Percentiles rank a stretch among this genome's conserved stretches.
Conservation (phyloP, 2,113 vertebrate genomes). For the Coracopsis vasa region DNA sequence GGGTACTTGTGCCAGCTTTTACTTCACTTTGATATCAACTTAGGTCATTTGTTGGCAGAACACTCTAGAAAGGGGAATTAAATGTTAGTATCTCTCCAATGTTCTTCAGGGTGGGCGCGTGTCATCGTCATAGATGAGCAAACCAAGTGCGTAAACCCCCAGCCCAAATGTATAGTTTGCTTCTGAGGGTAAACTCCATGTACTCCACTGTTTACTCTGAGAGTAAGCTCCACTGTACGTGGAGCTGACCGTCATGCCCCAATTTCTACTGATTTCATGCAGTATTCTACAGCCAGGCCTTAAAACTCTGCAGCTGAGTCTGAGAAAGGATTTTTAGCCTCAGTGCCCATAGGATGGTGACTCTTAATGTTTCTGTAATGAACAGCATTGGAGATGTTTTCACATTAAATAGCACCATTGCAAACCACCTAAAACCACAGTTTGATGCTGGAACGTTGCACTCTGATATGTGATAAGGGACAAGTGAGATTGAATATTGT, state of each 20-base stretch:
- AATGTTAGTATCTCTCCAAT: fast-evolving
- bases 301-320: fast-evolving
- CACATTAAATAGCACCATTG: not conserved
- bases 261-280: not conserved
- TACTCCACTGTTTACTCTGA: not conserved
- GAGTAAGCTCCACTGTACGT: not conserved
- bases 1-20: not conserved
- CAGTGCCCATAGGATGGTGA: not conserved
- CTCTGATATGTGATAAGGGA: not conserved
- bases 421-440: not conserved
- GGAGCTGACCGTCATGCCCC: not conserved
- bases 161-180: not conserved
- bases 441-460: not conserved
- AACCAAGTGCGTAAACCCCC: not conserved
- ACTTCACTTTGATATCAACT: not conserved
- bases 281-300: not conserved
- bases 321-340: not conserved
- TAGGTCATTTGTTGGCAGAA: not conserved
- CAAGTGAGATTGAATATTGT: not conserved
- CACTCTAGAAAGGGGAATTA: not conserved
- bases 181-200: not conserved
- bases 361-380: fast-evolving
- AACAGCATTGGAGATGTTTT: not conserved
- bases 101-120: not conserved
- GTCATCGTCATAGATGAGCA: not conserved